Base-by-base conservation (phyloP, 2,113 vertebrate genomes). In the Nestor notabilis region DNA sequence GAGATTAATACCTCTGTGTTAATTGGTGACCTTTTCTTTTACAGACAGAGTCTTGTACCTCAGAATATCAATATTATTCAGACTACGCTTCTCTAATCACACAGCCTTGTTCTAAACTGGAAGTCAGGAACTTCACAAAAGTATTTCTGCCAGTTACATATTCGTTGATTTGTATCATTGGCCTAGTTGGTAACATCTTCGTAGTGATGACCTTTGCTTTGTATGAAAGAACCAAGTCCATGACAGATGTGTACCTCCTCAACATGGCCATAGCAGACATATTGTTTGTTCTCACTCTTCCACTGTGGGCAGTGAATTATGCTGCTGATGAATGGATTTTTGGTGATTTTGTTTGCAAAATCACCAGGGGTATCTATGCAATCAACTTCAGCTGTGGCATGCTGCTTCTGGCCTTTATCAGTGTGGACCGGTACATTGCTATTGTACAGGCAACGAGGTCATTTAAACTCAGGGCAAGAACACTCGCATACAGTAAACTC, bases 231-330 rank as follows among this genome's bases (percentile, higher is more conserved):
- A 72, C 98, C 82, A 99, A 98, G 91, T 99, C 99, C 41, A 99
- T 99, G 99, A 99, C 99, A 0, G 99, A 99, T 9, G 97, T 99
- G 4, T 99, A 98, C 86, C 98, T 99, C 82, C 89, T 99, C 50
- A 99, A 99, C 70, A 99, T 99, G 96, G 99, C 99, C 72, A 83
- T 99, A 5, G 98, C 99, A 0, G 99, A 99, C 96, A 97, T 99
- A 52, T 94, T 99, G 1, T 99, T 99, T 8, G 98, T 99, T 31
- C 97, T 98, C 17, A 98, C 98, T 2, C 98, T 99, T 33, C 99
- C 99, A 0, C 97, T 99, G 81, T 98, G 99, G 93, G 98, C 98
- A 14, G 98, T 98, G 37, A 98, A 97, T 9, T 98, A 99, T 1
- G 94, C 97, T 71, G 58, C 83, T 1, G 69, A 94, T 0, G 0